Base-by-base conservation (phyloP, 2,888 invertebrate species). In the Gryllus longicercus region DNA sequence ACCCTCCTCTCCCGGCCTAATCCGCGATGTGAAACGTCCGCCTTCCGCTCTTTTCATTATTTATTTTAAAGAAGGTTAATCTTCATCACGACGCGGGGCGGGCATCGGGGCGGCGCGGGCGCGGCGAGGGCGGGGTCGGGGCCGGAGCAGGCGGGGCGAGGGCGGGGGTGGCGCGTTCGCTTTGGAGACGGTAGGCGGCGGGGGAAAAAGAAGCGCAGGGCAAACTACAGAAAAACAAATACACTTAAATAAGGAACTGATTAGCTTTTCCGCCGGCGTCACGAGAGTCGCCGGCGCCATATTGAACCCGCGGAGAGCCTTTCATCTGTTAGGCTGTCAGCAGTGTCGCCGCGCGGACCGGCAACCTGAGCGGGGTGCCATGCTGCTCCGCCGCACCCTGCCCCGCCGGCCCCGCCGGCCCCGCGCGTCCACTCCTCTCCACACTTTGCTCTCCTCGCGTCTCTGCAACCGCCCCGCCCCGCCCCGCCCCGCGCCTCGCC, bases 311-410 rank as follows among this genome's bases (percentile, higher is more conserved):
- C 77, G 50, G 25, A 63, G 78, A 38, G 63, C 25, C 76, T 76
- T 79, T 79, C 79, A 79, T 79, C 77, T 79, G 76, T 76, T 79
- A 76, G 77, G 76, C 63, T 79, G 79, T 79, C 79, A 79, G 76
- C 79, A 76, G 79, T 79, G 76, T 74, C 77, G 74, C 25, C 79
- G 77, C 50, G 38, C 38, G 63, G 14, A 14, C 63, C n/a, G 14
- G 11, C 63, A n/a, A 63, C 63, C 63, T 63, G 38, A 4, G 38
- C 38, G 38, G 38, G 38, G 38, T 38, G 38, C 38, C 38, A 38
- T 38, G 38, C 38, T 4, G 0, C 38, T 38, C 38, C 38, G 38
- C 38, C 38, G 38, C 38, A 38, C 38, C 38, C 38, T 8, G 38
- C 1, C 38, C 38, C 38, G 38, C 8, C 38, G 4, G 38, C 38